These are phyloP conservation scores for Laothoe populi DNA, from an alignment of 2,888 invertebrate genomes.

Conservation along the genomic window DNA sequence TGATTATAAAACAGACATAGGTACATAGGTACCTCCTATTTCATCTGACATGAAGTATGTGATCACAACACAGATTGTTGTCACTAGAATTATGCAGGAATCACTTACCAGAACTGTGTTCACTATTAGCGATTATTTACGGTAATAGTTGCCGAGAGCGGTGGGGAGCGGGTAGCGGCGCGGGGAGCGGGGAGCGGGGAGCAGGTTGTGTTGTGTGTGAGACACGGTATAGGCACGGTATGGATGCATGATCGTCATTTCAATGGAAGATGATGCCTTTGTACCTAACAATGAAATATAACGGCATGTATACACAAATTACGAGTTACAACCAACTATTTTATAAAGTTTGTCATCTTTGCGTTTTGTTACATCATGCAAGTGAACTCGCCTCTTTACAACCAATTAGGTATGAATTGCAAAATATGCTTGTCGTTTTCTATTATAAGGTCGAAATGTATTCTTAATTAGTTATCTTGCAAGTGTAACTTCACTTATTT, in stretches of 20 bases:
- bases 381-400: background rate
- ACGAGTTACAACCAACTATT: conserved; percentile 1
- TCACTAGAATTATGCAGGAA: conserved; percentile 75
- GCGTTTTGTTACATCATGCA: background rate
- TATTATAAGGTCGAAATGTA: too few species aligned
- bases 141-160: conserved; percentile 71
- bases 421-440: background rate
- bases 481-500: too few species aligned
- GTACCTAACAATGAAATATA: conserved; percentile 19
- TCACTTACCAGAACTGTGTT: conserved; percentile 60
- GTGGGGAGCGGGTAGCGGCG: background rate
- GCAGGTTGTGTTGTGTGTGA: background rate
- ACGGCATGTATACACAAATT: conserved; percentile 12
- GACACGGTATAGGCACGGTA: conserved; percentile 52
- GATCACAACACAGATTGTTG: conserved; percentile 73
- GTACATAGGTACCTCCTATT: background rate
- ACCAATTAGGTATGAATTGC: background rate
- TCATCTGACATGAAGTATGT: conserved; percentile 73
- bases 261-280: conserved; percentile 9
- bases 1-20: too few species aligned
- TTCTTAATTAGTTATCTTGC: too few species aligned
- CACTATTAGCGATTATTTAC: conserved; percentile 74
- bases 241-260: conserved; percentile 9
- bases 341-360: background rate
- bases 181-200: background rate